A percentile compares a stretch with the other conserved stretches of the same genome.
phyloP scores from a whole-genome alignment of 2,888 invertebrate species.

The Zhuqinia jingwanae region DNA sequence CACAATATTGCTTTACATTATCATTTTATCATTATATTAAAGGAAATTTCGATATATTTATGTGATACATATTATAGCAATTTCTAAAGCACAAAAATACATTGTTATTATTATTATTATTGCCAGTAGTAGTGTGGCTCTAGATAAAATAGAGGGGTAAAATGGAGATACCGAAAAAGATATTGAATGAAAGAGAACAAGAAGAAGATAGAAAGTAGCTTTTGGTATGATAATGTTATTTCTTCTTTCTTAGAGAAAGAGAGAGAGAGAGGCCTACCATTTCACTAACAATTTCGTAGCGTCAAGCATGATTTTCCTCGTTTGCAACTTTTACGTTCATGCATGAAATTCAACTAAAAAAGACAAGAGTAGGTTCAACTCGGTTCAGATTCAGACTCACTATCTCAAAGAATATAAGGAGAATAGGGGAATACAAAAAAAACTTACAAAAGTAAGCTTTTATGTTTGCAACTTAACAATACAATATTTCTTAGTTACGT shows the following conservation, averaged over 20 bases:
- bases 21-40: too few relatives aligned
- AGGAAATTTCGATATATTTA: too few relatives aligned
- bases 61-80: too few relatives aligned
- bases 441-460: neutral
- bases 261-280: neutral
- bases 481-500: constrained; percentile 1
- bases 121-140: too few relatives aligned
- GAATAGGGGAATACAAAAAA: neutral
- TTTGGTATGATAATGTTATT: constrained; percentile 22
- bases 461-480: neutral
- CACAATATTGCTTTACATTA: too few relatives aligned
- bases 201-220: neutral
- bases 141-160: neutral
- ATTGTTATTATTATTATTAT: neutral
- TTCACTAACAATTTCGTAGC: constrained; percentile 1
- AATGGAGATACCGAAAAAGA: neutral
- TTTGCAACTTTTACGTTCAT: neutral
- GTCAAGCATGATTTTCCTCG: constrained; percentile 17
- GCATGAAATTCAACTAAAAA: neutral
- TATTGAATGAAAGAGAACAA: neutral
- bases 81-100: too few relatives aligned
- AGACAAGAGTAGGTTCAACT: too few relatives aligned
- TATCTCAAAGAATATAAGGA: too few relatives aligned
- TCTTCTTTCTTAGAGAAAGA: too few relatives aligned
- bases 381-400: too few relatives aligned